Evolutionary conservation across 2,888 invertebrate species (phyloP), one percentile per base, ranked within the genome.

Genomic region (Plagiodera versicolora): DNA sequence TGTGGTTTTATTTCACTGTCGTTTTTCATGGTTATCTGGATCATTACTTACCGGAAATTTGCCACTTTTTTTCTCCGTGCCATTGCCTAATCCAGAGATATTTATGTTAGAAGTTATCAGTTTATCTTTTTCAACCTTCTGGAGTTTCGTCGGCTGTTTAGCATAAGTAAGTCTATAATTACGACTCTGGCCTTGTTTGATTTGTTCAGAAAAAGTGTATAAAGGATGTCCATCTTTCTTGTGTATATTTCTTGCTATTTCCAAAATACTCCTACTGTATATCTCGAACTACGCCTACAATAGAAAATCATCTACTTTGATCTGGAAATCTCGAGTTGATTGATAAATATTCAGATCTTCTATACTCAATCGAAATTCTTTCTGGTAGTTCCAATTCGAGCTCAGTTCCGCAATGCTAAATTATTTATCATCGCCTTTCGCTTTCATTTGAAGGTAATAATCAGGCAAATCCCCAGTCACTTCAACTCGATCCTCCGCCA

Each of bases 1-100:
- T 70, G 70, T 70, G 68, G 72, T 72, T 67, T 67, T 66, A 67
- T 68, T 69, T 68, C 70, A 67, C 71, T 67, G 72, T 68, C 70
- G 73, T 73, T 73, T 70, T 69, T 61, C 67, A 53, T 9, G 14
- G 16, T 44, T 39, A 24, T 44, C 53, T 44, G 44, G 19, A 53
- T 44, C 44, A 53, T 44, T 44, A 45, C 44, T 44, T 44, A 14
- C 24, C 30, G 53, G 56, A 53, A 67, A 66, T 55, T 69, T 69
- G 66, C 70, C 71, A 70, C 67, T 67, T 70, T 68, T 66, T 70
- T 69, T 68, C 63, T 58, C n/a, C 56, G 44, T 59, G 53, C 14
- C 11, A 32, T 32, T 32, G 32, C 11, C 11, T 24, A 6, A 24
- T 24, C 24, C 24, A 24, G 6, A 24, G 24, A 24, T 24, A 24